Conservation (phyloP, 2,113 vertebrate genomes). For the Gambusia holbrooki region DNA sequence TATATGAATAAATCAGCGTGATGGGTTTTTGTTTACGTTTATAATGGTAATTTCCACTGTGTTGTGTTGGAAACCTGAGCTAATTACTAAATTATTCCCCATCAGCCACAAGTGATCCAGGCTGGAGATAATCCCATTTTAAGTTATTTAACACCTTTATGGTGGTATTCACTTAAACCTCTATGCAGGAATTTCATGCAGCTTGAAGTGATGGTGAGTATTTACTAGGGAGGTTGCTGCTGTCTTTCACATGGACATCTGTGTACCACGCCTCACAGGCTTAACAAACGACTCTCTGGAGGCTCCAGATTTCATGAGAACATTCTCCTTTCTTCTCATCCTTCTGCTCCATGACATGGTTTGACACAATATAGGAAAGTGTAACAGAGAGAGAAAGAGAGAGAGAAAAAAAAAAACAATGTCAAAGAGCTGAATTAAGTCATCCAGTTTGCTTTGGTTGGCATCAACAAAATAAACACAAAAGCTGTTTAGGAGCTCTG, state of each 20-base stretch:
- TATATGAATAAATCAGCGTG: background rate
- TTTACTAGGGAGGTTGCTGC: conserved; percentile 64
- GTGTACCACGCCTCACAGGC: conserved; percentile 64
- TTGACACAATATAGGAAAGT: conserved; percentile 52
- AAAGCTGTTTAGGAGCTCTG: conserved; percentile 22
- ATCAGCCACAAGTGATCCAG: conserved; percentile 33
- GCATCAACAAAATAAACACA: conserved; percentile 33
- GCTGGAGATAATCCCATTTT: conserved; percentile 51
- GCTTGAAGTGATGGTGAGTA: conserved; percentile 65
- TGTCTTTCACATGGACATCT: conserved; percentile 63
- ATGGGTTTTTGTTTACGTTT: conserved; percentile 1
- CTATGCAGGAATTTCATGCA: conserved; percentile 65
- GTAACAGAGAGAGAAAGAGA: background rate
- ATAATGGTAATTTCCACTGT: conserved; percentile 25
- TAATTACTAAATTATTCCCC: conserved; percentile 28
- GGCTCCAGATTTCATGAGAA: conserved; percentile 51
- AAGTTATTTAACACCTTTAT: conserved; percentile 53
- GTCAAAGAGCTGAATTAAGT: conserved; percentile 32
- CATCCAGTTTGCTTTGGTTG: conserved; percentile 36
- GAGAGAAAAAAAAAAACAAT: conserved; percentile 1
- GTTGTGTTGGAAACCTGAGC: conserved; percentile 31
- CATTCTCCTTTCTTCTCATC: conserved; percentile 27
- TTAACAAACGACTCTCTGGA: conserved; percentile 64
- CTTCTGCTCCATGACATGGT: conserved; percentile 26
- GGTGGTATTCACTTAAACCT: conserved; percentile 53